Evolutionary conservation across 2,888 invertebrate species (phyloP), one percentile per base, ranked within the genome.

Genomic region (Drosophila pullipes): DNA sequence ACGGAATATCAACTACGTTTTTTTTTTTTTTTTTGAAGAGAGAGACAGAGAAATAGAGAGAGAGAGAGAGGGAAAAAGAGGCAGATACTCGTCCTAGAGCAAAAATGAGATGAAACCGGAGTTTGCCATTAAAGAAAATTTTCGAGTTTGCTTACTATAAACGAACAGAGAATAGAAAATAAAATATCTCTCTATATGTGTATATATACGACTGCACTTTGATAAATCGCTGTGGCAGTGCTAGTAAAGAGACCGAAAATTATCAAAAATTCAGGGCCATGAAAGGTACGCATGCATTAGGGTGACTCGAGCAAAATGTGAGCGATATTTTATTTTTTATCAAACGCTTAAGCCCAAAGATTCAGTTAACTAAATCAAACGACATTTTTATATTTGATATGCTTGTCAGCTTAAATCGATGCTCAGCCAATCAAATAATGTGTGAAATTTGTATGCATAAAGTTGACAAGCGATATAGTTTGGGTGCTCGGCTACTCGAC

Each of bases 1-100:
- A 75, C 69, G 85, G 85, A 90, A 86, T 86, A 90, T 73, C 76
- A 86, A 86, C 78, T 78, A 85, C 69, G 74, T 77, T 76, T 47
- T 55, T 54, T 41, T 53, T 37, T 55, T 54, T 35, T 53, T 37
- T 2, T n/a, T n/a, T n/a, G n/a, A 1, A 9, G 6, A 44, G 11
- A 22, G 31, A n/a, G 13, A 44, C 22, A 44, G 44, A 30, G 7
- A 30, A 1, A 30, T 6, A 44, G 22, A 44, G 44, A 31, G 9
- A 31, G 6, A 31, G 31, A 31, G 1, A 31, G 7, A 22, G 13
- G 4, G 22, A 13, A 13, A 2, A 2, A 11, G n/a, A 16, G 49
- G 30, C 61, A 30, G 41, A 50, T 31, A 70, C 53, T 31, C 39
- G 22, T 0, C 11, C 16, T 33, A 25, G 22, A 57, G 37, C 30